Conservation (phyloP, 53 echinoderm and acorn worm species). For the Hippasteria phrygiana region DNA sequence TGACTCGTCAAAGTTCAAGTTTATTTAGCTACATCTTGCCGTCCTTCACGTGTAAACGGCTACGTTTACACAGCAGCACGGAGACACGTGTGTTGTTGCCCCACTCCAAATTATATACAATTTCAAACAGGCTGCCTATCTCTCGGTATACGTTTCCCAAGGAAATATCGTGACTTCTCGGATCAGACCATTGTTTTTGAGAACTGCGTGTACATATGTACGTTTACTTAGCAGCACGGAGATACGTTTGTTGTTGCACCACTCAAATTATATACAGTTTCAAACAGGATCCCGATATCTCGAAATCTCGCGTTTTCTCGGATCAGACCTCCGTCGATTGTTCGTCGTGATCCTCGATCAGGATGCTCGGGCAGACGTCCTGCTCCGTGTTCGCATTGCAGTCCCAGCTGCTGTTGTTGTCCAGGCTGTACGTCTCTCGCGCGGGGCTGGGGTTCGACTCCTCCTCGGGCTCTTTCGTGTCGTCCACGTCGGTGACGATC, state of each 20-base stretch:
- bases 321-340: slow-evolving; percentile 66
- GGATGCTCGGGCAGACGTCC: slow-evolving; percentile 52
- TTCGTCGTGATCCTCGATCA: slow-evolving; percentile 58
- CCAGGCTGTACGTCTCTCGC: slow-evolving; percentile 11
- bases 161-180: too few species aligned
- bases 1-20: neutral
- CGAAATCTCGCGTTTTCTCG: neutral
- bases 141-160: too few species aligned
- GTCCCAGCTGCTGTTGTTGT: slow-evolving; percentile 45
- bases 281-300: neutral
- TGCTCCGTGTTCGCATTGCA: slow-evolving; percentile 57
- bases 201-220: neutral
- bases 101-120: neutral
- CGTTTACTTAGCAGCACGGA: neutral
- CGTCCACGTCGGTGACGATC: slow-evolving; percentile 19
- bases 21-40: neutral
- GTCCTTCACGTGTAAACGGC: neutral
- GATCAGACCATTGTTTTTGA: too few species aligned
- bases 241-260: neutral
- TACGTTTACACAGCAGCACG: neutral
- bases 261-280: neutral
- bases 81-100: neutral
- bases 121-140: neutral
- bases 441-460: slow-evolving; percentile 13
- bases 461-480: slow-evolving; percentile 9